Percentiles rank a stretch among this genome's conserved stretches.
phyloP scores from a whole-genome alignment of 2,113 vertebrate species.

The Murina feae region DNA sequence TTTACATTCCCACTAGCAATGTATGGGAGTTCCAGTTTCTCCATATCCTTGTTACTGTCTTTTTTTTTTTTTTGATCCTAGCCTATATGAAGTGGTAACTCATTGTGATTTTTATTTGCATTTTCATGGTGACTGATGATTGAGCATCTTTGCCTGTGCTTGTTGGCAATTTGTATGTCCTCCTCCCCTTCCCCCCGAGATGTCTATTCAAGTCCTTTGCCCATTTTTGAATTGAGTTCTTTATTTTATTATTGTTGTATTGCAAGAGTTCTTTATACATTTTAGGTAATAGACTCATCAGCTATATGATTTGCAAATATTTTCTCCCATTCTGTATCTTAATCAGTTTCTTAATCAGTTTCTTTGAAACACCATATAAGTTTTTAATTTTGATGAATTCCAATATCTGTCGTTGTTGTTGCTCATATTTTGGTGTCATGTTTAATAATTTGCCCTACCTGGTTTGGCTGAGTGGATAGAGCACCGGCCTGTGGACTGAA shows the following conservation, averaged over 20 bases:
- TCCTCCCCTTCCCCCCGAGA: neutral
- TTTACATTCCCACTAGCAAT: neutral
- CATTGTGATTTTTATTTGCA: neutral
- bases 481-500: no score
- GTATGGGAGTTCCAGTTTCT: neutral
- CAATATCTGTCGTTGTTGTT: neutral
- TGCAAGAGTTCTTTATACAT: neutral
- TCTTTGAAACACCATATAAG: neutral
- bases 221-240: neutral
- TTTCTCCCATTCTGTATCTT: neutral
- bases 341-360: neutral
- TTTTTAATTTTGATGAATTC: neutral
- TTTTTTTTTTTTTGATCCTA: neutral
- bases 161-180: neutral
- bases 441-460: neutral
- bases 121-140: neutral
- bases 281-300: neutral
- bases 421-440: neutral
- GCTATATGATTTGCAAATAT: neutral
- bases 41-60: neutral
- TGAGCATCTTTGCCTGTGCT: neutral
- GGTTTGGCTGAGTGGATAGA: no score
- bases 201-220: neutral
- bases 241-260: neutral
- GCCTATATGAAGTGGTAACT: neutral